A percentile compares a stretch with the other conserved stretches of the same genome.
Evolutionary conservation across 2,797 vertebrate species (phyloP).

Genomic region (Pseudomugil gertrudae): DNA sequence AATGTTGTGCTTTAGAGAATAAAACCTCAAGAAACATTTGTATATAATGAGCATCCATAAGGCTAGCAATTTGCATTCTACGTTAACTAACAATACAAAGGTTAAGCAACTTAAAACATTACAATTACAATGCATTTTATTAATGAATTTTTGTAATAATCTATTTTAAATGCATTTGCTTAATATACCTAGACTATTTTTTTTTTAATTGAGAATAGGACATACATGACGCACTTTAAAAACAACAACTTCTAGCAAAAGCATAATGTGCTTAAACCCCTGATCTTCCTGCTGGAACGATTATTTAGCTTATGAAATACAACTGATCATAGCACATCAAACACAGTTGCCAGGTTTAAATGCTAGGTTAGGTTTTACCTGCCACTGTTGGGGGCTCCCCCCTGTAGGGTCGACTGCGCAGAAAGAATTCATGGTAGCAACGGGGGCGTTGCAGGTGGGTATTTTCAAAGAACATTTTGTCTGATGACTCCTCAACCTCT

Average conservation of each 20-base stretch:
- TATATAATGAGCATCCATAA: no score
- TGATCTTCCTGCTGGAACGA: background rate
- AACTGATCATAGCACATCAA: background rate
- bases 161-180: background rate
- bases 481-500: conserved; percentile 18
- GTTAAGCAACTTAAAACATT: background rate
- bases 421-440: conserved; percentile 49
- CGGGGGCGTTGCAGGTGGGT: conserved; percentile 16
- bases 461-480: conserved; percentile 63
- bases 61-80: no score
- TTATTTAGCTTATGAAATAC: background rate
- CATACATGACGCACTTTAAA: background rate
- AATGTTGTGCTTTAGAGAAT: background rate
- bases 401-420: conserved; percentile 57
- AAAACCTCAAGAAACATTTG: background rate
- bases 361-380: conserved; percentile 62
- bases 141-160: background rate
- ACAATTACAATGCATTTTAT: background rate
- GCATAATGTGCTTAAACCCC: background rate
- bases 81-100: background rate
- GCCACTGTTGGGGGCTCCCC: conserved; percentile 74
- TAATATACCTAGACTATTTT: background rate
- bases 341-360: conserved; percentile 7
- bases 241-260: background rate
- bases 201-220: background rate